These are phyloP conservation scores for Ispidina lecontei DNA, from an alignment of 2,797 vertebrate genomes.

Conservation along the genomic window DNA sequence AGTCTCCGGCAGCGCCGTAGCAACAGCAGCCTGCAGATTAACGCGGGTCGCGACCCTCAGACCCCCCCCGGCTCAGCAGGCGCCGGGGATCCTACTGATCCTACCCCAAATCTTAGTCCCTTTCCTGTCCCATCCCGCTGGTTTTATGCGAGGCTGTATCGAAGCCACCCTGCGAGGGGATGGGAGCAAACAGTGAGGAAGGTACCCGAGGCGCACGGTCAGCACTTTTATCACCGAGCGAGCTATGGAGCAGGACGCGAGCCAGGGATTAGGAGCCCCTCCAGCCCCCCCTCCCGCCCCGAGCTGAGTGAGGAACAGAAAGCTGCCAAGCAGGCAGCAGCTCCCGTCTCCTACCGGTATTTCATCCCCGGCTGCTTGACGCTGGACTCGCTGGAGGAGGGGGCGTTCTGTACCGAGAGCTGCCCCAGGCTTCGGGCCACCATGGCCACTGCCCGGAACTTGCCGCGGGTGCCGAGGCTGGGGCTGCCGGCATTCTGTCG, in stretches of 20 bases:
- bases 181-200: neutral
- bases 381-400: constrained; percentile 84
- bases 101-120: neutral
- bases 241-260: neutral
- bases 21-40: neutral
- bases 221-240: neutral
- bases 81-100: neutral
- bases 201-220: neutral
- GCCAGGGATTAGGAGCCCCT: neutral
- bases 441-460: constrained; percentile 94
- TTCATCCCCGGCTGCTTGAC: constrained; percentile 91
- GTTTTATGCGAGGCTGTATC: neutral
- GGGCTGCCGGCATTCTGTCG: constrained; percentile 92
- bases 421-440: constrained; percentile 95
- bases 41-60: accelerated
- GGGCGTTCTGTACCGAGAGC: constrained; percentile 89
- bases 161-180: neutral
- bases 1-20: accelerated
- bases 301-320: neutral
- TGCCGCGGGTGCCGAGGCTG: constrained; percentile 87
- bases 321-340: neutral
- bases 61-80: neutral
- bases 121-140: neutral
- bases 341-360: constrained; percentile 86
- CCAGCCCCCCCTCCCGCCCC: accelerated